A percentile compares a stretch with the other conserved stretches of the same genome.
Conservation (phyloP, 2,888 invertebrate genomes). For the Erebia epiphron region DNA sequence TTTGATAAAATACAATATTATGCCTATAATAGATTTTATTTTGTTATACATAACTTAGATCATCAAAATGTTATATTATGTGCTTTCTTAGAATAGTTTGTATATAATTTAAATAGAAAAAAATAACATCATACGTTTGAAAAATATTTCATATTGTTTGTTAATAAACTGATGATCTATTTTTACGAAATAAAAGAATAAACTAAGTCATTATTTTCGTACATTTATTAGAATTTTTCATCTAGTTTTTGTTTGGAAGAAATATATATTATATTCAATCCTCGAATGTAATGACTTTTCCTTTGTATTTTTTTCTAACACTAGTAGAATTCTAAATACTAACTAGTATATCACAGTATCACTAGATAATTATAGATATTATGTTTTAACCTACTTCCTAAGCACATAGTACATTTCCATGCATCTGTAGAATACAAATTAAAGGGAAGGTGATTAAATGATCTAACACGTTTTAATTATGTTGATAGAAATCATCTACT, state of each 20-base stretch:
- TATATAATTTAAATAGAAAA: conserved; percentile 6
- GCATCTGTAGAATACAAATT: conserved; percentile 5
- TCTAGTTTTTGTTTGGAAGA: background rate
- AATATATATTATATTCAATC: background rate
- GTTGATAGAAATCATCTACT: background rate
- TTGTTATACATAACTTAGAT: background rate
- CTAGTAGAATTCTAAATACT: background rate
- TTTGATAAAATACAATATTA: too few relatives aligned
- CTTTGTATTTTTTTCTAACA: background rate
- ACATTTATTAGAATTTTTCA: background rate
- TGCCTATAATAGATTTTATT: background rate
- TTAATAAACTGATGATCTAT: background rate
- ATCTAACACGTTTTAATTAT: background rate
- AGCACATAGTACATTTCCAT: background rate
- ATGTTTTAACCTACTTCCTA: too few relatives aligned
- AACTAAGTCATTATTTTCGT: conserved; percentile 6
- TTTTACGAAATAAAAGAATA: background rate
- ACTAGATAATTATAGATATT: background rate
- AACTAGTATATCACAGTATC: background rate
- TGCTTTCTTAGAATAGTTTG: conserved; percentile 15
- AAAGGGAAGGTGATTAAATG: background rate
- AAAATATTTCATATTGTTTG: background rate
- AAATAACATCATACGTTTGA: background rate
- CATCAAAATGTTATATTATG: conserved; percentile 22
- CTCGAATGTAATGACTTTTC: conserved; percentile 7